These are phyloP conservation scores for Alcis repandata DNA, from an alignment of 2,888 invertebrate genomes.

Conservation along the genomic window DNA sequence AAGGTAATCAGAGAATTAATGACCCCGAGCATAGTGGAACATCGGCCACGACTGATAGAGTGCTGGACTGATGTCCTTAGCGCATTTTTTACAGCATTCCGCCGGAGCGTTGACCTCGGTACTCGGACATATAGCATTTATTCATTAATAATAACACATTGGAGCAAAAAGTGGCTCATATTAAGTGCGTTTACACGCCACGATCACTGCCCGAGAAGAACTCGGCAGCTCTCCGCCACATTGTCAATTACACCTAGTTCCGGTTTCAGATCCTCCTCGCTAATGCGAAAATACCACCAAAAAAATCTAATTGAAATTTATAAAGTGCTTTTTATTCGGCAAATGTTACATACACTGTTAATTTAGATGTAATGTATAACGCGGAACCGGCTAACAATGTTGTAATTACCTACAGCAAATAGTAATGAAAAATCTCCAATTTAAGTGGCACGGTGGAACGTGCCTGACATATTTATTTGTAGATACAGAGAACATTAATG, in stretches of 20 bases:
- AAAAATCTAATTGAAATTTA: conserved; percentile 73
- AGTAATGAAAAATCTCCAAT: conserved; percentile 37
- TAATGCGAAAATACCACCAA: conserved; percentile 67
- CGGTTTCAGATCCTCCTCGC: conserved; percentile 81
- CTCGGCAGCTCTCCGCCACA: conserved; percentile 47
- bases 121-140: conserved; percentile 77
- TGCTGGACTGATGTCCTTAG: conserved; percentile 76
- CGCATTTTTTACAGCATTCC: conserved; percentile 83
- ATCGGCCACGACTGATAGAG: conserved; percentile 68
- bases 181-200: conserved; percentile 71
- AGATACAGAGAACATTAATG: conserved; percentile 28
- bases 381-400: conserved; percentile 55
- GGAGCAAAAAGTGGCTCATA: conserved; percentile 78
- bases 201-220: conserved; percentile 45
- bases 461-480: conserved; percentile 21
- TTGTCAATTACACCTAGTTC: conserved; percentile 79
- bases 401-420: conserved; percentile 51
- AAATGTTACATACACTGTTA: conserved; percentile 57
- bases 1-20: conserved; percentile 71
- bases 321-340: conserved; percentile 65
- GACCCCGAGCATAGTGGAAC: conserved; percentile 64
- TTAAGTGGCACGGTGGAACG: conserved; percentile 19
- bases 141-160: conserved; percentile 78
- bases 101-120: conserved; percentile 78
- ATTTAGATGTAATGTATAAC: conserved; percentile 50